Percentiles rank a stretch among this genome's conserved stretches.
These are phyloP conservation scores for Sinhomidia bicolor DNA, from an alignment of 2,888 invertebrate genomes.

Conservation along the genomic window DNA sequence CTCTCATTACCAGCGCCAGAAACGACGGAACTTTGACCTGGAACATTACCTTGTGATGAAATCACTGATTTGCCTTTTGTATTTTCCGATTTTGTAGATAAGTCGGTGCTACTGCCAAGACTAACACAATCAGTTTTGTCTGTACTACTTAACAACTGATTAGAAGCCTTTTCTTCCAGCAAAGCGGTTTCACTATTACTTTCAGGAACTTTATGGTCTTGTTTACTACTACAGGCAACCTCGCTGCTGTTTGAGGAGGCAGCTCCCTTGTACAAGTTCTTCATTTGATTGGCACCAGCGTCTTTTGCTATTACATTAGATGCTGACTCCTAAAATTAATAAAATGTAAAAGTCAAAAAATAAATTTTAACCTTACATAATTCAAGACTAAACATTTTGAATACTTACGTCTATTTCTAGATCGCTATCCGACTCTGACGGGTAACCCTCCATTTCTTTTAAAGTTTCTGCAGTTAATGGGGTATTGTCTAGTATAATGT, in stretches of 20 bases:
- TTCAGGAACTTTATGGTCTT: conserved; percentile 7
- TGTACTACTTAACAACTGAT: background rate
- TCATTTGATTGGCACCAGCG: conserved; percentile 59
- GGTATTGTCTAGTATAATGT: conserved; percentile 50
- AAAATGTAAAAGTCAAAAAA: background rate
- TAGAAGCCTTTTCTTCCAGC: background rate
- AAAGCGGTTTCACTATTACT: background rate
- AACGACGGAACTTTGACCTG: background rate
- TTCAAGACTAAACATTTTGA: background rate
- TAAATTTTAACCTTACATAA: background rate
- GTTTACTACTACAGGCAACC: background rate
- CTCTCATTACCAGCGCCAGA: conserved; percentile 16
- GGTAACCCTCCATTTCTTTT: conserved; percentile 31
- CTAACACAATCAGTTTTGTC: conserved; percentile 49
- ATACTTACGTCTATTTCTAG: conserved; percentile 67
- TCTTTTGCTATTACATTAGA: background rate
- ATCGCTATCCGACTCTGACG: conserved; percentile 69
- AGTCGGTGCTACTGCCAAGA: conserved; percentile 18
- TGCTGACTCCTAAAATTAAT: conserved; percentile 23
- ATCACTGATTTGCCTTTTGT: background rate
- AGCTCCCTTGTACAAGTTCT: conserved; percentile 50
- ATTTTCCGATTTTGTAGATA: background rate
- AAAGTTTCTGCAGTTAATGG: conserved; percentile 24
- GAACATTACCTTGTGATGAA: background rate
- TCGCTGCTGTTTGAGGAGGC: background rate